A percentile compares a stretch with the other conserved stretches of the same genome.
Conservation (phyloP, 2,113 vertebrate genomes). For the Chelonoidis abingdonii region DNA sequence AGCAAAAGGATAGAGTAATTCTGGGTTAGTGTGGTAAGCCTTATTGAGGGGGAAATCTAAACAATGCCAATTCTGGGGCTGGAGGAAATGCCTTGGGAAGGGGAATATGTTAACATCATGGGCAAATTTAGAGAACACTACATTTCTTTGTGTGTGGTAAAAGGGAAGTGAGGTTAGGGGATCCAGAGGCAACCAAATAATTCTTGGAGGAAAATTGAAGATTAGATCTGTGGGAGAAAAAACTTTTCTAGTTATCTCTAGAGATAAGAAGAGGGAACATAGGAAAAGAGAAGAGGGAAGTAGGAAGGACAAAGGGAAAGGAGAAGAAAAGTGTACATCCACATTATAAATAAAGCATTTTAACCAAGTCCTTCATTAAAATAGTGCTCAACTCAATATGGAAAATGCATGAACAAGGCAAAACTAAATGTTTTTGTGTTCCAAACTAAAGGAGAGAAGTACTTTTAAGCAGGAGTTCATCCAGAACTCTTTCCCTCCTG, state of each 20-base stretch:
- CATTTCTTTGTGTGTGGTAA: not conserved
- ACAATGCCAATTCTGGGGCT: not conserved
- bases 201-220: not conserved
- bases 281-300: not conserved
- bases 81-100: not conserved
- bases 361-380: not conserved
- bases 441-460: not conserved
- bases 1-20: not conserved
- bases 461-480: not conserved
- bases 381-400: not conserved
- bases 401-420: not conserved
- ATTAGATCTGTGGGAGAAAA: not conserved
- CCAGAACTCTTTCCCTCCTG: not conserved
- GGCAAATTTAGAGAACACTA: not conserved
- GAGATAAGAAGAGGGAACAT: not conserved
- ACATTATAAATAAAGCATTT: not conserved
- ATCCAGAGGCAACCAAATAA: not conserved
- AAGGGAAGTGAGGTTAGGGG: not conserved
- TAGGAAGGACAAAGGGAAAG: rapidly evolving
- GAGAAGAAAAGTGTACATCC: not conserved
- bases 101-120: not conserved
- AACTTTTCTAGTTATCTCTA: not conserved
- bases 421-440: not conserved
- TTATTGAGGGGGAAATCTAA: not conserved
- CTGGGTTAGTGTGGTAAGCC: not conserved